These are phyloP conservation scores for Acropternis orthonyx DNA, from an alignment of 2,797 vertebrate species.

Conservation along the genomic window DNA sequence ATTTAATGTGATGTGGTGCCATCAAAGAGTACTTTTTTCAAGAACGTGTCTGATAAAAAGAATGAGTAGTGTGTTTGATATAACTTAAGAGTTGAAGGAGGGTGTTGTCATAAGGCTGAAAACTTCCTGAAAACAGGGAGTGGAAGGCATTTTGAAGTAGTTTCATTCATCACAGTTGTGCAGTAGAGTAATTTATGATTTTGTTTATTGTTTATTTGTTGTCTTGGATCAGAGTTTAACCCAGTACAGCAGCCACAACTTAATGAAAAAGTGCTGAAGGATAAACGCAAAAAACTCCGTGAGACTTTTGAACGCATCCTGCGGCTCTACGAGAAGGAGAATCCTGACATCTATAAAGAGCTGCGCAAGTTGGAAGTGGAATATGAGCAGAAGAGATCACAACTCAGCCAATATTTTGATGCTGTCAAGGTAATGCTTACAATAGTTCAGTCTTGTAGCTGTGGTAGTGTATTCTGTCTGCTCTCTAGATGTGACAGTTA, in stretches of 20 bases:
- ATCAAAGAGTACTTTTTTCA: background rate
- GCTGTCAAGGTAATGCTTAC: conserved; percentile 80
- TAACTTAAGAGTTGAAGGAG: background rate
- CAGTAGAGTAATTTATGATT: background rate
- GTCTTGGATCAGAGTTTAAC: conserved; percentile 88
- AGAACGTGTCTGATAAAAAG: background rate
- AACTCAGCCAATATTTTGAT: conserved; percentile 88
- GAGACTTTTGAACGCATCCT: conserved; percentile 97
- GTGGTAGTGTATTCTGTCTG: background rate
- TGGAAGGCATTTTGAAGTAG: background rate
- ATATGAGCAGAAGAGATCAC: conserved; percentile 94
- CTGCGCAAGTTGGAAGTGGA: conserved; percentile 92
- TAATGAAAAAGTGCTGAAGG: conserved; percentile 95
- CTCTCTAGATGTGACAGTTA: background rate
- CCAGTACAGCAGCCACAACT: conserved; percentile 90
- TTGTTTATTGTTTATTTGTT: background rate
- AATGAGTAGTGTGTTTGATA: background rate
- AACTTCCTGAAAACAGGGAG: background rate
- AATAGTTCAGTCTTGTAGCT: background rate
- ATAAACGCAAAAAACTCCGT: conserved; percentile 95
- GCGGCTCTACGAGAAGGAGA: conserved; percentile 94
- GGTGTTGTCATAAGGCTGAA: background rate
- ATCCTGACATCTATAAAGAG: conserved; percentile 96
- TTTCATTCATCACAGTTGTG: background rate
- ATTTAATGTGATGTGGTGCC: background rate